Percentiles rank a stretch among this genome's conserved stretches.
Conservation (phyloP, 2,888 invertebrate genomes). For the Sipha maydis region DNA sequence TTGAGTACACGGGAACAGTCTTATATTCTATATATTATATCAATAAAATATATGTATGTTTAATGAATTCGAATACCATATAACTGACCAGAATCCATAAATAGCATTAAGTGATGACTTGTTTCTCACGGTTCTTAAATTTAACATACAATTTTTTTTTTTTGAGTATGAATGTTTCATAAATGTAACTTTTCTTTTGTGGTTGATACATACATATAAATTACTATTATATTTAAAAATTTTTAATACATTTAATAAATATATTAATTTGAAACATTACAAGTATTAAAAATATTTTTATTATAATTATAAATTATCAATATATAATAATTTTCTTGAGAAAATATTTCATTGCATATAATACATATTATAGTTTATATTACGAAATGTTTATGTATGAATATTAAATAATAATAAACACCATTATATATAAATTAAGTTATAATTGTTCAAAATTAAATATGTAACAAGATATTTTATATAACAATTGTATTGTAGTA, state of each 20-base stretch:
- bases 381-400: neutral
- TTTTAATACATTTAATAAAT: neutral
- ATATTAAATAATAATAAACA: too few species aligned
- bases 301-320: too few species aligned
- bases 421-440: neutral
- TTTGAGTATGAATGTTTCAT: slow-evolving; percentile 9
- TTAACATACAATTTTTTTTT: slow-evolving; percentile 20
- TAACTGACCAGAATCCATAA: slow-evolving; percentile 55
- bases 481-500: neutral
- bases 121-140: slow-evolving; percentile 59
- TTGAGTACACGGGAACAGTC: slow-evolving; percentile 38
- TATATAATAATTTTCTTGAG: too few species aligned
- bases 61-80: slow-evolving; percentile 46
- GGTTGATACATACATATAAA: neutral
- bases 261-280: too few species aligned
- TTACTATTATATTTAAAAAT: neutral
- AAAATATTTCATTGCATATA: neutral
- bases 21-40: slow-evolving; percentile 30
- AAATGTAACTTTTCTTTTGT: slow-evolving; percentile 20
- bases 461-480: neutral
- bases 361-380: neutral
- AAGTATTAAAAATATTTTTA: neutral
- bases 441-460: neutral
- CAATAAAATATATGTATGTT: slow-evolving; percentile 44
- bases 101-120: slow-evolving; percentile 45